Base-by-base conservation (phyloP, 2,113 vertebrate species). In the Paramormyrops kingsleyae region DNA sequence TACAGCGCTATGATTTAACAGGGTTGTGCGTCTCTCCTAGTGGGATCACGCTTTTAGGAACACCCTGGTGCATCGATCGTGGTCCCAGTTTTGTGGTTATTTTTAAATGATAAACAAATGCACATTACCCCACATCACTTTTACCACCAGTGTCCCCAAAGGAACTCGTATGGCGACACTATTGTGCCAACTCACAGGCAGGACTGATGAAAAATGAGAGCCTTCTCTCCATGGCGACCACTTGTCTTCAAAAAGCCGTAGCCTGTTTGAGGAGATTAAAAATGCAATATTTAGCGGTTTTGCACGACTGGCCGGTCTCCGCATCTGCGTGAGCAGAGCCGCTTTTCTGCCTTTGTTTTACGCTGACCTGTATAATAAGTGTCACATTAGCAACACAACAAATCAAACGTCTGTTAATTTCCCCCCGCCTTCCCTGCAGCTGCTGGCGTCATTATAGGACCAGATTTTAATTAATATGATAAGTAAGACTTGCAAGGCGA, bases 381-480 rank as follows among this genome's bases (percentile, higher is more conserved):
- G 97, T 98, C 98, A 99, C 97, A 98, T 98, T 97, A 98, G 97
- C 98, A 98, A 98, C 97, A 98, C 97, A 99, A 98, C 98, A 99
- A 98, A 98, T 98, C 97, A 98, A 98, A 97, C 97, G 97, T 94
- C 96, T 97, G 96, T 97, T 98, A 97, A 97, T 98, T 98, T 97
- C 96, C 97, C 96, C 96, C 95, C 96, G 96, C 97, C 96, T 96
- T 96, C 97, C 96, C 96, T 96, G 96, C 98, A 98, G 97, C 98
- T 98, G 97, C 95, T 96, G 94, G 95, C 96, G 96, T 96, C 96
- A 98, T 97, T 98, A 93, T 97, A 97, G 97, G 96, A 96, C 96
- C 97, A 98, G 96, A 98, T 98, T 99, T 98, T 99, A 99, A 99
- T 99, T 99, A 99, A 99, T 99, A 98, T 98, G 97, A 98, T 98